Evolutionary conservation across 2,113 vertebrate genomes (phyloP).

Genomic region (Desmodus rotundus): DNA sequence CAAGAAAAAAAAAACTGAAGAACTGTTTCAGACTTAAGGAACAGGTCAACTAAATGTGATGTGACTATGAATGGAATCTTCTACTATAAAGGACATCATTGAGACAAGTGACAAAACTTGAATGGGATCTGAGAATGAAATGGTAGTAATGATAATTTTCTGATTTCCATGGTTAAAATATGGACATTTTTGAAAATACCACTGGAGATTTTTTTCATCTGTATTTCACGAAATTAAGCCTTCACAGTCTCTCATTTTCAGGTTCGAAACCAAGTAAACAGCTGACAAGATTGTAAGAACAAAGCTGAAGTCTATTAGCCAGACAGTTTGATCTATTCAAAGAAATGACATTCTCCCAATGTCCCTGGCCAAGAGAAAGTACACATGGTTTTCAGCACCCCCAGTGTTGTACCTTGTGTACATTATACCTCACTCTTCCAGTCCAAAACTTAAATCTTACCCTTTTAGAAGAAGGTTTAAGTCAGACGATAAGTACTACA

Average conservation of each 20-base stretch:
- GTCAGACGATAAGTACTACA: not conserved
- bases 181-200: not conserved
- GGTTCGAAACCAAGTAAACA: constrained; percentile 6
- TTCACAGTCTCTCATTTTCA: constrained; percentile 36
- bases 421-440: not conserved
- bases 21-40: constrained; percentile 17
- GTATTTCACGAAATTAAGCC: constrained; percentile 40
- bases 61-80: constrained; percentile 8
- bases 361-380: not conserved
- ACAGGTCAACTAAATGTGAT: not conserved
- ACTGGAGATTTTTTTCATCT: constrained; percentile 12
- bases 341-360: not conserved
- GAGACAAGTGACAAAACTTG: constrained; percentile 10
- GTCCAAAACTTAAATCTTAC: constrained; percentile 11
- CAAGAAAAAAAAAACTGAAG: not conserved
- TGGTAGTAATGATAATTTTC: not conserved
- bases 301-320: constrained; percentile 22
- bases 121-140: constrained; percentile 9
- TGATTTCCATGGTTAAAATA: constrained; percentile 32
- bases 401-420: not conserved
- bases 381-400: not conserved
- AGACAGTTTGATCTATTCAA: constrained; percentile 23
- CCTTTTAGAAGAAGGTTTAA: not conserved
- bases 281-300: not conserved
- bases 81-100: not conserved